phyloP scores from a whole-genome alignment of 1,140 invertebrate species.

The Babylonia areolata region DNA sequence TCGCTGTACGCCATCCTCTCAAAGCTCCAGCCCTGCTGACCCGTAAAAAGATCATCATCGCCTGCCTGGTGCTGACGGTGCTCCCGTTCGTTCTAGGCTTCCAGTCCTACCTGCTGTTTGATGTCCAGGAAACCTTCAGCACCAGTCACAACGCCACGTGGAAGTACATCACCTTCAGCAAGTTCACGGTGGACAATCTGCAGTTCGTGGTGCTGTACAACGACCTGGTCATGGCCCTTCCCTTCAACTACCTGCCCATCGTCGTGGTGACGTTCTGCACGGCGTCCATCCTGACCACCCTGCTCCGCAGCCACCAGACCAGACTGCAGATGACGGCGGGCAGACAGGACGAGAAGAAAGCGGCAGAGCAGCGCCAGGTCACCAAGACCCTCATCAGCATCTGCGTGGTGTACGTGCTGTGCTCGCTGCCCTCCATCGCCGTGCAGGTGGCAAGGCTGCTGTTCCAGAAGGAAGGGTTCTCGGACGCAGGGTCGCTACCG shows the following conservation, averaged over 20 bases:
- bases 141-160: background rate
- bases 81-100: background rate
- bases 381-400: constrained; percentile 28
- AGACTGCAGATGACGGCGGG: background rate
- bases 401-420: constrained; percentile 27
- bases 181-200: constrained; percentile 1
- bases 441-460: background rate
- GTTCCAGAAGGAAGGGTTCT: background rate
- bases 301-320: background rate
- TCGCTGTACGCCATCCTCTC: constrained; percentile 8
- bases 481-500: constrained; percentile 5
- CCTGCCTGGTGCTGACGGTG: background rate
- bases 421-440: background rate
- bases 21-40: background rate
- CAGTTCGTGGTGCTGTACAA: background rate
- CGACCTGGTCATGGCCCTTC: background rate
- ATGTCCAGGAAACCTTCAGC: background rate
- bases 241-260: background rate
- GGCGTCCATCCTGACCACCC: background rate
- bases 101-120: background rate
- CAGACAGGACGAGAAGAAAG: constrained; percentile 5
- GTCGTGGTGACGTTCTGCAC: constrained; percentile 9
- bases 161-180: background rate
- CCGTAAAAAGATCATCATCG: background rate
- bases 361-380: background rate